A percentile compares a stretch with the other conserved stretches of the same genome.
These are phyloP conservation scores for Harpagoxenus sublaevis DNA, from an alignment of 2,888 invertebrate species.

Conservation along the genomic window DNA sequence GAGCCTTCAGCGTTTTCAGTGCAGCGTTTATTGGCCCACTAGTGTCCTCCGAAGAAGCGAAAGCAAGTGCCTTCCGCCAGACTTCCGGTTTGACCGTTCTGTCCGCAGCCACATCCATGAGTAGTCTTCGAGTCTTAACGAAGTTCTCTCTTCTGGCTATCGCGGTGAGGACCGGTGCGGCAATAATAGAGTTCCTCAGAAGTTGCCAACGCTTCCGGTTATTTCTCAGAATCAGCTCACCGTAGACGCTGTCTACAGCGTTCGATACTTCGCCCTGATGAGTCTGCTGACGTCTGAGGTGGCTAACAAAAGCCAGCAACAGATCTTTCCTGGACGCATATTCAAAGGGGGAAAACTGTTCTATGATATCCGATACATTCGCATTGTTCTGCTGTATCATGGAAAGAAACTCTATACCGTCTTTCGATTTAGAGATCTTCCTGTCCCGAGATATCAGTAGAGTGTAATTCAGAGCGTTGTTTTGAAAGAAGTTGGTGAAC, in stretches of 20 bases:
- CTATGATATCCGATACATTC: neutral
- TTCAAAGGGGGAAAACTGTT: constrained; percentile 38
- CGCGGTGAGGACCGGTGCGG: neutral
- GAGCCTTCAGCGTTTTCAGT: constrained; percentile 28
- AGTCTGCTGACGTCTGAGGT: constrained; percentile 50
- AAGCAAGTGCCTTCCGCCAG: constrained; percentile 38
- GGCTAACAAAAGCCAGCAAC: constrained; percentile 46
- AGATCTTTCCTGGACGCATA: constrained; percentile 28
- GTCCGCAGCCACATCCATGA: constrained; percentile 13
- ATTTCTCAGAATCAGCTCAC: constrained; percentile 21
- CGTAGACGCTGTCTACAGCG: constrained; percentile 23
- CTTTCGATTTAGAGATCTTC: neutral
- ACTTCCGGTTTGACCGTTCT: neutral
- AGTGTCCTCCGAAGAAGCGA: constrained; percentile 1
- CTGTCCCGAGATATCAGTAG: constrained; percentile 19
- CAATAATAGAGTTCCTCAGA: constrained; percentile 18
- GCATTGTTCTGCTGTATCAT: constrained; percentile 15
- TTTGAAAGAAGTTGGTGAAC: constrained; percentile 15
- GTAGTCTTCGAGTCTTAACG: constrained; percentile 26
- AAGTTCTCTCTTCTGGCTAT: constrained; percentile 27
- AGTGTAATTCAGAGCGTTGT: constrained; percentile 45
- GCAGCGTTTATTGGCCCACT: constrained; percentile 28
- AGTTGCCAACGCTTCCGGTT: constrained; percentile 21
- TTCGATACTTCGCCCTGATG: neutral
- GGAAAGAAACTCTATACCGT: constrained; percentile 1